Base-by-base conservation (phyloP, 2,888 invertebrate genomes). In the Notodonta ziczac region DNA sequence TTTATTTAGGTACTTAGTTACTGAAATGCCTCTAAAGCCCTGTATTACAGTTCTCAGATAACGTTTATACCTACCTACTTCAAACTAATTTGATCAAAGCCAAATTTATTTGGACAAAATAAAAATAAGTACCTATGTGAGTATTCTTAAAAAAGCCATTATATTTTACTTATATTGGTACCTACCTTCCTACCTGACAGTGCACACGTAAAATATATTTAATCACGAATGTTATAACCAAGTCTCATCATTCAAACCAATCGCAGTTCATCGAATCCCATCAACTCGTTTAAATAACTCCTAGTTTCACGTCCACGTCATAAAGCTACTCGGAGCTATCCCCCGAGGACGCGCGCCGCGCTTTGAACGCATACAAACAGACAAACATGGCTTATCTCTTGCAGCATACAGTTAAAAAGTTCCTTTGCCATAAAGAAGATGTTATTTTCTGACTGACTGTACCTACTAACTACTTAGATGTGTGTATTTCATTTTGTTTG, bases 231-330 rank as follows among this genome's bases (percentile, higher is more conserved):
- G 13, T 46, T 9, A 12, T 13, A 8, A 44, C 46, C 13, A 46
- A 46, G 46, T n/a, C 13, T 5, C 46, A n/a, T 46, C 46, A 5
- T 46, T 58, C 53, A 54, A 40, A 52, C 39, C 6, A 42, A 46
- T 56, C 39, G 3, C 14, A 7, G 14, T 2, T 7, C n/a, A 54
- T 54, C 54, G 39, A 54, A 39, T 3, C 54, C 35, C 54, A 54
- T 54, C 54, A 39, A n/a, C 54, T 39, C 10, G 39, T 39, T 14
- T 14, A 54, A 54, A 54, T 54, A 54, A 39, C n/a, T 54, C 4
- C 16, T 4, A 54, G 39, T 40, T 39, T 35, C 6, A 39, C 13
- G 32, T 5, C 10, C 3, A 35, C 10, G 12, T 35, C 12, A 35
- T n/a, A 35, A 39, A 54, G n/a, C 12, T 13, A 7, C 35, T 5